These are phyloP conservation scores for Natrix natrix DNA, from an alignment of 2,797 vertebrate genomes.

Conservation along the genomic window DNA sequence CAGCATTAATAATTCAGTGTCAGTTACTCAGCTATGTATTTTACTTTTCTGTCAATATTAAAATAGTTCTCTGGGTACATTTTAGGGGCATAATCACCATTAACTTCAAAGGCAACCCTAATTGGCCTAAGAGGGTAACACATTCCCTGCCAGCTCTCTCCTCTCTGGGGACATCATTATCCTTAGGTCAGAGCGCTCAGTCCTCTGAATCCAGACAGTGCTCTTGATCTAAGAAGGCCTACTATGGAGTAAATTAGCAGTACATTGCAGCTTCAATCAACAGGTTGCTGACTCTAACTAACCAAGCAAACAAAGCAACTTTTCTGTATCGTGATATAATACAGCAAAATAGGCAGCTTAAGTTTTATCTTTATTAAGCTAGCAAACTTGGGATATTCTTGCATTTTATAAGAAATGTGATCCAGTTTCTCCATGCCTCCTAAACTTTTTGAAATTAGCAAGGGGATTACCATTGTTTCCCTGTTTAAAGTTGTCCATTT, in stretches of 20 bases:
- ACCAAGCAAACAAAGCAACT: background rate
- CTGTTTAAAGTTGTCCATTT: background rate
- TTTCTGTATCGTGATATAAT: background rate
- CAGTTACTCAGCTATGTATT: background rate
- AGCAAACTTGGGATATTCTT: background rate
- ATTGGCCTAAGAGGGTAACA: slow-evolving; percentile 3
- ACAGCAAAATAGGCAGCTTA: background rate
- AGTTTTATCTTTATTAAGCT: background rate
- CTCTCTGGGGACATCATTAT: background rate
- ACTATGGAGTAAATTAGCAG: background rate
- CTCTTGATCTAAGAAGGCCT: background rate
- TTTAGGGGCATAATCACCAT: slow-evolving; percentile 16
- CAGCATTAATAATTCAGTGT: background rate
- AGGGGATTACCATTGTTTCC: background rate
- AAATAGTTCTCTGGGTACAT: background rate
- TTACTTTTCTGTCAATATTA: slow-evolving; percentile 7
- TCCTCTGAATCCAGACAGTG: background rate
- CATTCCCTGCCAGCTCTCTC: background rate
- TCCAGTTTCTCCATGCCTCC: background rate
- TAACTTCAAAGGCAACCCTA: slow-evolving; percentile 8
- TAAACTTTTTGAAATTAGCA: background rate
- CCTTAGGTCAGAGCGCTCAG: background rate
- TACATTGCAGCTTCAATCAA: background rate
- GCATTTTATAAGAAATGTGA: background rate
- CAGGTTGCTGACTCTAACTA: background rate